These are phyloP conservation scores for Polyodon spathula DNA, from an alignment of 2,113 vertebrate genomes.

Conservation along the genomic window DNA sequence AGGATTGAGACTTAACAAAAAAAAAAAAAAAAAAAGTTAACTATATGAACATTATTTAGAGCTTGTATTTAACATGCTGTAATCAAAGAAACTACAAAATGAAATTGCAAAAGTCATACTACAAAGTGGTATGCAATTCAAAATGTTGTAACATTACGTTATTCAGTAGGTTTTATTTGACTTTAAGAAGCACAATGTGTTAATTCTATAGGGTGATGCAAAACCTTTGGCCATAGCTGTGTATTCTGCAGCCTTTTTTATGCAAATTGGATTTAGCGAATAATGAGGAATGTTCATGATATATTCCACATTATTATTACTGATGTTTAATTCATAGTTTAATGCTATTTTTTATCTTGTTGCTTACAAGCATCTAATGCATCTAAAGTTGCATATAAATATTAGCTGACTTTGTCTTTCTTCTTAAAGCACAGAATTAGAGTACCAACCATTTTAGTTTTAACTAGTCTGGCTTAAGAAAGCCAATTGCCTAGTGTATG, in stretches of 20 bases:
- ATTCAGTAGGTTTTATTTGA: too few relatives aligned
- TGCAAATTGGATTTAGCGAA: not conserved
- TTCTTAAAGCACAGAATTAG: not conserved
- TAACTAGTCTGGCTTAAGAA: not conserved
- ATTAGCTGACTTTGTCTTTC: not conserved
- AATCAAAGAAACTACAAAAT: too few relatives aligned
- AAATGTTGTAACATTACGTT: too few relatives aligned
- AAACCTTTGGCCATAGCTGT: too few relatives aligned
- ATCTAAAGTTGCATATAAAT: not conserved
- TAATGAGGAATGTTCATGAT: not conserved
- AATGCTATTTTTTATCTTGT: not conserved
- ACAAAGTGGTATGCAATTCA: too few relatives aligned
- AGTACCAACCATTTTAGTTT: not conserved
- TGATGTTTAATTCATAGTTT: not conserved
- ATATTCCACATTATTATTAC: constrained; percentile 2
- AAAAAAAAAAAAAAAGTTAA: too few relatives aligned
- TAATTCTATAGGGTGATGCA: too few relatives aligned
- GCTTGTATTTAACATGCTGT: too few relatives aligned
- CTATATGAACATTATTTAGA: too few relatives aligned
- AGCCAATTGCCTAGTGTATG: constrained; percentile 5
- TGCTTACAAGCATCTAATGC: not conserved
- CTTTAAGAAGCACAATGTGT: too few relatives aligned
- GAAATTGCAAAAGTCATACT: too few relatives aligned
- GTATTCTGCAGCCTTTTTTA: not conserved
- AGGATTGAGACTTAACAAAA: too few relatives aligned